Evolutionary conservation across 1,140 invertebrate species (phyloP), one percentile per base, ranked within the genome.

Genomic region (Centruroides sculpturatus): DNA sequence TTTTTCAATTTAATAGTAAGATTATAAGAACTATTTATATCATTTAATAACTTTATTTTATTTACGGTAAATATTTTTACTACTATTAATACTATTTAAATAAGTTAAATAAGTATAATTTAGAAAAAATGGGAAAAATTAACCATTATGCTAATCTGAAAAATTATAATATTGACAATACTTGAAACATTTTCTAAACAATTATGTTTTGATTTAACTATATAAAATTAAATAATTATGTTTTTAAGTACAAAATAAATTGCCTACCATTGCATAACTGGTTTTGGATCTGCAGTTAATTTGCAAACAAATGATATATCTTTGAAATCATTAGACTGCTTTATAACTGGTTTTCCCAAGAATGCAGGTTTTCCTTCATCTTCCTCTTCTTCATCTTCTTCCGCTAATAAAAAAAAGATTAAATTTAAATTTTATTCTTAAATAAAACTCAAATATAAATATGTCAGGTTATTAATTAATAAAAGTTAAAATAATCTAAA

Each of bases 241-340:
- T 47, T 47, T 8, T 46, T 9, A 35, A 23, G 7, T 36, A 55
- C 4, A 55, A 35, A 55, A 55, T 11, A 34, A 55, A n/a, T 48
- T 10, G 52, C 35, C 83, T 85, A 93, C 93, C 94, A 98, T 75
- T 82, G 81, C 66, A 98, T 81, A 69, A 79, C 84, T 67, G 93
- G 93, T 76, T 86, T 86, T 55, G 93, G 93, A 77, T 96, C 92
- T 69, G 90, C 92, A 68, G 91, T 89, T 71, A 95, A 86, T 79
- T 90, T 81, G 78, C 92, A 96, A 79, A 96, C 91, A 77, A 98
- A 94, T 64, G 85, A 85, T 69, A 98, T 90, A 75, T 86, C 91
- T 70, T 82, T 83, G 69, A 89, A 89, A 78, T 93, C 89, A 66
- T 95, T 91, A 64, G 86, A 87, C 80, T 98, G 93, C 76, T 88